Conservation (phyloP, 2,797 vertebrate genomes). For the Notamacropus eugenii region DNA sequence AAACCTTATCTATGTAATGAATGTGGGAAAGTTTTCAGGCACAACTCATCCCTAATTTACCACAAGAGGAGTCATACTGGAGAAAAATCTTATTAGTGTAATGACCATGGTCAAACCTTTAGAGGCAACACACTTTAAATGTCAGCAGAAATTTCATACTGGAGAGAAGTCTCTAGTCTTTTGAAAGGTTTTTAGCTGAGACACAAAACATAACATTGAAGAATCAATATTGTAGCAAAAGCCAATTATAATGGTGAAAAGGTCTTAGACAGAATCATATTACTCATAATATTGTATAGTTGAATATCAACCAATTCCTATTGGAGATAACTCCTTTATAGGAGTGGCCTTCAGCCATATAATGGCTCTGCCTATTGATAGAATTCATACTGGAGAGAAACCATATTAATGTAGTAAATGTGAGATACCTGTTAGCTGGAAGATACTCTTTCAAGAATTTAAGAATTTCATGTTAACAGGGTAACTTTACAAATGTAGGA, state of each 20-base stretch:
- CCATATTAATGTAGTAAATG: conserved; percentile 38
- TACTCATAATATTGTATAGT: too few species aligned
- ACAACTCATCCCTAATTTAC: conserved; percentile 31
- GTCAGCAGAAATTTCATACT: conserved; percentile 49
- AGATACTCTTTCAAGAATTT: not conserved
- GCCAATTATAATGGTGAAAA: not conserved
- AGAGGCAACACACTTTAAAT: conserved; percentile 26
- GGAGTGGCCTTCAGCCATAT: not conserved
- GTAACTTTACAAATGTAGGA: not conserved
- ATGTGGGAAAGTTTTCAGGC: conserved; percentile 56
- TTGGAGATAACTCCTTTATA: not conserved
- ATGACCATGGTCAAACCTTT: conserved; percentile 41
- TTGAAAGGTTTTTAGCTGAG: not conserved
- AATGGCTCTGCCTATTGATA: conserved; percentile 1
- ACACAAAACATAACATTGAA: not conserved
- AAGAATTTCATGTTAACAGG: not conserved
- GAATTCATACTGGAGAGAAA: conserved; percentile 52
- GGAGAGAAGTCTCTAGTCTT: conserved; percentile 15
- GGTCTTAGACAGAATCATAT: not conserved
- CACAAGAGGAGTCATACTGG: conserved; percentile 47
- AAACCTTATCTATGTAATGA: conserved; percentile 56
- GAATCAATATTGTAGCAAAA: not conserved
- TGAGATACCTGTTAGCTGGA: conserved; percentile 10
- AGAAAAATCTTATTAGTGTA: conserved; percentile 47
- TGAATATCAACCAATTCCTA: not conserved